Percentiles rank a stretch among this genome's conserved stretches.
Conservation (phyloP, 2,888 invertebrate species). For the Sesamia inferens region DNA sequence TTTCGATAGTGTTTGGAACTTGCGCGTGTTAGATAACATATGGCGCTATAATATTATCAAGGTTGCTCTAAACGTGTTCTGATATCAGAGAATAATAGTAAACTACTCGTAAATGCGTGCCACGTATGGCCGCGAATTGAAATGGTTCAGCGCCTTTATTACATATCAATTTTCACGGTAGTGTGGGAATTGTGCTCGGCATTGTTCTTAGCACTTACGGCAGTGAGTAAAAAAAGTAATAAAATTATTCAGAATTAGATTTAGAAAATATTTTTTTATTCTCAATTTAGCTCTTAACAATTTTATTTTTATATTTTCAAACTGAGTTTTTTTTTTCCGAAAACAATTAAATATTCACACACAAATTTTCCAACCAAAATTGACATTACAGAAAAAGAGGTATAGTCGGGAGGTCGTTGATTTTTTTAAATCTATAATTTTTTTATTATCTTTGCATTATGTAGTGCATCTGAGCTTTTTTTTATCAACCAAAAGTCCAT, state of each 20-base stretch:
- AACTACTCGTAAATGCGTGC: background rate
- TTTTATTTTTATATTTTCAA: background rate
- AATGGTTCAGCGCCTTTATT: slow-evolving; percentile 16
- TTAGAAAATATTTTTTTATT: background rate
- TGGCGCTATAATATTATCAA: slow-evolving; percentile 8
- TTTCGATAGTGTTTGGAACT: background rate
- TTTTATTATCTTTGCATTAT: too few species aligned
- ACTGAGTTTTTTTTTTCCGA: background rate
- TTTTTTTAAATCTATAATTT: too few species aligned
- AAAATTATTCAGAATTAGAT: too few species aligned
- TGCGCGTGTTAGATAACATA: slow-evolving; percentile 1
- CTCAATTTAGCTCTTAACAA: background rate
- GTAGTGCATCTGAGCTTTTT: too few species aligned
- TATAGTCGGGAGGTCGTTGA: too few species aligned
- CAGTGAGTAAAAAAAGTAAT: background rate
- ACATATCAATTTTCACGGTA: background rate
- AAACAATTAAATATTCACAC: too few species aligned
- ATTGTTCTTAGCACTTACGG: background rate
- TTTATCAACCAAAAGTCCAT: too few species aligned
- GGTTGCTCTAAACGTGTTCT: background rate
- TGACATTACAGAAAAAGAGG: too few species aligned
- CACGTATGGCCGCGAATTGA: slow-evolving; percentile 12
- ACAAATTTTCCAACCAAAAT: too few species aligned
- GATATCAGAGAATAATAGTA: slow-evolving; percentile 10
- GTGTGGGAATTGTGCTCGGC: background rate